These are phyloP conservation scores for Girardia tigrina DNA, from an alignment of 2,888 invertebrate species.

Conservation along the genomic window DNA sequence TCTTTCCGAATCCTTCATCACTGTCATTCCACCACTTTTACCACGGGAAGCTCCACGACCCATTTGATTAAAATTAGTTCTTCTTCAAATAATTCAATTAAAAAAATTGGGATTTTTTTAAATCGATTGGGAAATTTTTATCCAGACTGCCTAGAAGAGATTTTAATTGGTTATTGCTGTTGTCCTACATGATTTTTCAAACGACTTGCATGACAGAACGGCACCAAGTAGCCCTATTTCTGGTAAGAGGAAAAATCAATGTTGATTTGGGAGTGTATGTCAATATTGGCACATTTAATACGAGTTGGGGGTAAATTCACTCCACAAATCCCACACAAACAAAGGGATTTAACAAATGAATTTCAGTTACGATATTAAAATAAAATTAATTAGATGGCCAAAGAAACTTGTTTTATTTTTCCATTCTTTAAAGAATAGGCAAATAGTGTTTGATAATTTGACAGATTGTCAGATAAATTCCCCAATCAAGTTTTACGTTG, in stretches of 20 bases:
- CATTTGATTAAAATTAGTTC: neutral
- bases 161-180: neutral
- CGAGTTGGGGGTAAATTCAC: neutral
- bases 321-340: neutral
- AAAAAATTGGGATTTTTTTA: neutral
- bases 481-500: too few relatives aligned
- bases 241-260: conserved; percentile 5
- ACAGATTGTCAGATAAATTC: neutral
- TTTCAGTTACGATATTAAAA: neutral
- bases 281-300: neutral
- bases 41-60: neutral
- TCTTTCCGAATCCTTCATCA: neutral
- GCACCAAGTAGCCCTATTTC: neutral
- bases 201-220: neutral
- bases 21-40: conserved; percentile 2
- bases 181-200: too few relatives aligned
- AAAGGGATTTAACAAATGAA: neutral
- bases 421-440: neutral
- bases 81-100: neutral
- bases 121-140: neutral
- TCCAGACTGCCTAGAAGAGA: neutral
- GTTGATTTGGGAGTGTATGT: neutral
- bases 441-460: neutral
- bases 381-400: neutral
- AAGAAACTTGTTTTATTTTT: neutral